Conservation (phyloP, 2,797 vertebrate genomes). For the Gallinago solitaria region DNA sequence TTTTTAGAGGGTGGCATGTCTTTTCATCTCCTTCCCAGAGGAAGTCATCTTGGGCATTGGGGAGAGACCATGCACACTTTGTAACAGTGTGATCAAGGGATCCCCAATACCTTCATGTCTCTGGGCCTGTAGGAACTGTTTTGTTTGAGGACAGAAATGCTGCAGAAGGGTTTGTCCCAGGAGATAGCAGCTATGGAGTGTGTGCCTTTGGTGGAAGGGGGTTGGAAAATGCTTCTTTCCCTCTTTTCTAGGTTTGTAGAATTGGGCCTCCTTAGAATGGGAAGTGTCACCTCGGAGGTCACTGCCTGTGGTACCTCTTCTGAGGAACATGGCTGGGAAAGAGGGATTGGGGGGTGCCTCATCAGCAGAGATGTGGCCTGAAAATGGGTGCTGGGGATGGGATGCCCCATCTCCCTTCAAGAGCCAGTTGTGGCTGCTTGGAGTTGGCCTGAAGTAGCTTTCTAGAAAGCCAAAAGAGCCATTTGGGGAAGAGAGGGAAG, state of each 20-base stretch:
- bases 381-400: neutral
- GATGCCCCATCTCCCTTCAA: neutral
- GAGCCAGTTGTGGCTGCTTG: neutral
- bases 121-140: neutral
- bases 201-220: neutral
- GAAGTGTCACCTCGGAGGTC: neutral
- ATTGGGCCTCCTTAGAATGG: neutral
- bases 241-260: neutral
- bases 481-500: neutral
- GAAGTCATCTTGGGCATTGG: neutral
- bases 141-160: neutral
- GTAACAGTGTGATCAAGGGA: neutral
- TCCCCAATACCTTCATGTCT: neutral
- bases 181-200: fast-evolving
- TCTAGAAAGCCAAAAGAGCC: neutral
- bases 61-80: neutral
- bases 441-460: neutral
- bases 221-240: neutral
- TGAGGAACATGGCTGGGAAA: neutral
- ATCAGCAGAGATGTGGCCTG: neutral
- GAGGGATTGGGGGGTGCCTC: neutral
- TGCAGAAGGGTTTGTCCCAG: neutral
- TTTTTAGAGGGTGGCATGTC: neutral
- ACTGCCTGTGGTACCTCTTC: neutral
- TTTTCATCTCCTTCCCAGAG: neutral